Base-by-base conservation (phyloP, 2,113 vertebrate species). In the Talpa occidentalis region DNA sequence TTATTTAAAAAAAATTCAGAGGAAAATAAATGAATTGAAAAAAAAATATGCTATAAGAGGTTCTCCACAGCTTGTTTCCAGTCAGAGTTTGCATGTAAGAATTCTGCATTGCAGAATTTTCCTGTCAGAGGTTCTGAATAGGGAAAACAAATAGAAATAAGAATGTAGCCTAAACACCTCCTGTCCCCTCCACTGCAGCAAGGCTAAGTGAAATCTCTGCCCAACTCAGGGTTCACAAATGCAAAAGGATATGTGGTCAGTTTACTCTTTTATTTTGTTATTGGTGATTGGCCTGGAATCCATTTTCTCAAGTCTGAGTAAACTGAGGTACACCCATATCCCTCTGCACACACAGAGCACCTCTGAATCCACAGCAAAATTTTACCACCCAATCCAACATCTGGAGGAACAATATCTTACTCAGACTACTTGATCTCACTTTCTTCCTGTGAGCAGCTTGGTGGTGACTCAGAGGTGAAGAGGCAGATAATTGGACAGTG, bases 271-370 rank as follows among this genome's bases (percentile, higher is more conserved):
- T 80, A 30, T 59, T 30, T 88, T 40, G 3, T 69, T 14, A 6
- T 8, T 74, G 17, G 35, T 60, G 37, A 74, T 30, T 35, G 21
- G 30, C 52, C 35, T 30, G 37, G 59, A 69, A 10, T 73, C 10
- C 2, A 24, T 24, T 62, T 62, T 80, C 67, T 60, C 21, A n/a
- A 12, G 40, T 11, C 3, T 17, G 66, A 64, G 37, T 91, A 59
- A 74, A 49, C 5, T 0, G 40, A 91, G 30, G n/a, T 22, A 21
- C 0, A 0, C 3, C 3, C 6, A 8, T 35, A 47, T 64, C 37
- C 21, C 5, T 26, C 24, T 21, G 1, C 30, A 2, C 0, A 9
- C 11, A 4, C 8, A n/a, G 30, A 11, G 4, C 0, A 1, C 6
- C 1, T 37, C 32, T 4, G 22, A 3, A 54, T 7, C 22, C 15